These are phyloP conservation scores for Amorpha juglandis DNA, from an alignment of 2,888 invertebrate genomes.

Conservation along the genomic window DNA sequence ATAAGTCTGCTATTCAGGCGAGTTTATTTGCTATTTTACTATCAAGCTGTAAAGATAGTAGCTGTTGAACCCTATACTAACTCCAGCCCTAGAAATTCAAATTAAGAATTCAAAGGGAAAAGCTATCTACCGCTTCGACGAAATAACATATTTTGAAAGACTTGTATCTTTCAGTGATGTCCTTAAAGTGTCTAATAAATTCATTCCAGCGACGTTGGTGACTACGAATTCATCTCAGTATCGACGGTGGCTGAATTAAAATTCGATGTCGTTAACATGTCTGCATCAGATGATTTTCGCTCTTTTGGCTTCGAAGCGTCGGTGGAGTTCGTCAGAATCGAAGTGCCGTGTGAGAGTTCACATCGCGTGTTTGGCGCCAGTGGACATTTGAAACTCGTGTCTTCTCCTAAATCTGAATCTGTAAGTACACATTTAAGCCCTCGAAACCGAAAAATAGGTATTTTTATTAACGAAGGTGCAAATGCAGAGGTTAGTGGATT, in stretches of 20 bases:
- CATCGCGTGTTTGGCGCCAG: conserved; percentile 90
- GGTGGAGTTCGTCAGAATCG: conserved; percentile 91
- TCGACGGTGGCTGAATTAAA: conserved; percentile 91
- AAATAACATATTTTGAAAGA: background rate
- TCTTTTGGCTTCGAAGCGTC: conserved; percentile 93
- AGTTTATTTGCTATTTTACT: no score
- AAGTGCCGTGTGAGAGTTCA: conserved; percentile 88
- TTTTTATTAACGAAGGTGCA: no score
- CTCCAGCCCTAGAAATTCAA: no score
- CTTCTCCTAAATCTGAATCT: conserved; percentile 78
- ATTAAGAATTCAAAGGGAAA: no score
- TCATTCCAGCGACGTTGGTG: conserved; percentile 67
- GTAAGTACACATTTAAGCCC: conserved; percentile 56
- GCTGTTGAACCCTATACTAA: no score
- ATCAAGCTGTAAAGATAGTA: no score
- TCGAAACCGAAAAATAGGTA: no score
- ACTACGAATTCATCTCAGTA: conserved; percentile 90
- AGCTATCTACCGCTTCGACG: background rate
- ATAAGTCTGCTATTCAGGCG: no score
- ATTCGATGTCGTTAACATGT: conserved; percentile 93
- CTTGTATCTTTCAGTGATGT: background rate
- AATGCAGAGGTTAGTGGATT: no score
- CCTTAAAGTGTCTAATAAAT: background rate
- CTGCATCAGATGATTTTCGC: conserved; percentile 92
- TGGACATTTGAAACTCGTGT: conserved; percentile 88